Percentiles rank a stretch among this genome's conserved stretches.
Conservation (phyloP, 2,888 invertebrate species). For the Lutraria lutraria region DNA sequence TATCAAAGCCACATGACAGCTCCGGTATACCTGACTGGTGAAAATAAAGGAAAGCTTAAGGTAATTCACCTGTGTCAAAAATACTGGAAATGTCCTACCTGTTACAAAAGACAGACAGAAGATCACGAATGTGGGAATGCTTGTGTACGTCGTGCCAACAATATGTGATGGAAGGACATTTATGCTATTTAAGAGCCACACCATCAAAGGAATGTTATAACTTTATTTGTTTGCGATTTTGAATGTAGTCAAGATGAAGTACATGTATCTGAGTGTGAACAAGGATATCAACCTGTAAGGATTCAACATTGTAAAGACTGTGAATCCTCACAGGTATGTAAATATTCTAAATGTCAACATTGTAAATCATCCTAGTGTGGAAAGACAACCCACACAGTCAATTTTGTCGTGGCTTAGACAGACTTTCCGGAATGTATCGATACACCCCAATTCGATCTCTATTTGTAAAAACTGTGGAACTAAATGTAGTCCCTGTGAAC, state of each 20-base stretch:
- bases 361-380: no score
- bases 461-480: constrained; percentile 56
- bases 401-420: constrained; percentile 46
- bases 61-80: not conserved
- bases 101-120: not conserved
- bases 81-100: not conserved
- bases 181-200: no score
- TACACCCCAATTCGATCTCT: not conserved
- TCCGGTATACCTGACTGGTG: not conserved
- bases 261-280: constrained; percentile 14
- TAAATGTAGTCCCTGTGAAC: constrained; percentile 47
- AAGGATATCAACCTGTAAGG: constrained; percentile 37
- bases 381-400: no score
- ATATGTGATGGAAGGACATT: no score
- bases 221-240: constrained; percentile 49
- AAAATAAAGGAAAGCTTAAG: not conserved
- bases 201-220: no score
- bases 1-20: not conserved
- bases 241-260: constrained; percentile 58
- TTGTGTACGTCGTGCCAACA: no score
- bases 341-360: no score
- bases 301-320: constrained; percentile 49
- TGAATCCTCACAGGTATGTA: constrained; percentile 33
- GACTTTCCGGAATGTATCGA: constrained; percentile 36
- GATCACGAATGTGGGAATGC: not conserved